Conservation (phyloP, 2,888 invertebrate genomes). For the Polia nebulosa region DNA sequence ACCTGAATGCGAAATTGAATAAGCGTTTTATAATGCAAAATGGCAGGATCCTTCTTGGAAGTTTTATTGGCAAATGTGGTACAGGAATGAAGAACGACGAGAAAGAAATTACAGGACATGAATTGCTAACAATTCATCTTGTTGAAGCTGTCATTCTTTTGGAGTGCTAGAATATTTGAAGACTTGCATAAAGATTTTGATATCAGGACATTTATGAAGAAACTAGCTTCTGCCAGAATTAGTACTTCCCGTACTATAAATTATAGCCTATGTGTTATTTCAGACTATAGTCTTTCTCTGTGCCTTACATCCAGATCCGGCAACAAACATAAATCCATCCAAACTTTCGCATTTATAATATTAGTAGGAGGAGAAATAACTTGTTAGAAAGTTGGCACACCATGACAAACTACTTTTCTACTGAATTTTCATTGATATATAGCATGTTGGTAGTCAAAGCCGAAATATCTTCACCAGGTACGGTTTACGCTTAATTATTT, state of each 20-base stretch:
- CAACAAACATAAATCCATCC: no score
- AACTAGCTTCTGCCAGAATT: no score
- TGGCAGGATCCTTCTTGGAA: constrained; percentile 41
- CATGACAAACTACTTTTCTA: neutral
- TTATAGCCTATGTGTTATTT: no score
- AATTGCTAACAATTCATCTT: constrained; percentile 34
- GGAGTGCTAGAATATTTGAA: neutral
- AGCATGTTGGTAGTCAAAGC: neutral
- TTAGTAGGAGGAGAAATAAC: neutral
- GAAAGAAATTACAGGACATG: constrained; percentile 47
- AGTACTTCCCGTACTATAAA: no score
- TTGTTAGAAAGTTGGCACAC: neutral
- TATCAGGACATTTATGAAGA: no score
- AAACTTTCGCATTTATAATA: no score
- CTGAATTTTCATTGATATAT: neutral
- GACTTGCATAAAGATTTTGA: neutral
- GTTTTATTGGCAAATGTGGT: constrained; percentile 41
- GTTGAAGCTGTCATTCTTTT: constrained; percentile 11
- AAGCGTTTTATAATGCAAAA: constrained; percentile 46
- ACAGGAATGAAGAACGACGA: constrained; percentile 26
- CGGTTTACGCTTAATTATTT: constrained; percentile 38
- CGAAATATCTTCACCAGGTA: constrained; percentile 33
- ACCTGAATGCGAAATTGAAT: constrained; percentile 60
- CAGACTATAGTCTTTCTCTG: no score
- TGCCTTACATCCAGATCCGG: no score